Evolutionary conservation across 1,140 invertebrate genomes (phyloP).

Genomic region (Drosophila sproati): DNA sequence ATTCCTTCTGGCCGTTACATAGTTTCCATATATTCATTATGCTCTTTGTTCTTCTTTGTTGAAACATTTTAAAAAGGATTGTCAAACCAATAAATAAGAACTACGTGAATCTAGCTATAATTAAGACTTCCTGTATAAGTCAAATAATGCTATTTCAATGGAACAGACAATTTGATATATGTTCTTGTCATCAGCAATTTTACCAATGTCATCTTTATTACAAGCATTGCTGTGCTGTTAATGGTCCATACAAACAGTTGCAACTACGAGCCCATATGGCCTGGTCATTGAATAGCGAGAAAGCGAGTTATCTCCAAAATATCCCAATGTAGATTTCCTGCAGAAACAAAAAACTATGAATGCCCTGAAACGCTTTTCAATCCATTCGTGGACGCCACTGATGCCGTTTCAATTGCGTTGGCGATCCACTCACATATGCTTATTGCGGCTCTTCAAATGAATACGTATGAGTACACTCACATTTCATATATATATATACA

Average conservation of each 20-base stretch:
- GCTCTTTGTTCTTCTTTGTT: too few species aligned
- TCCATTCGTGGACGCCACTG: conserved; percentile 46
- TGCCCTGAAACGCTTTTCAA: conserved; percentile 67
- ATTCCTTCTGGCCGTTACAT: too few species aligned
- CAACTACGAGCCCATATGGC: background rate
- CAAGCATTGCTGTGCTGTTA: conserved; percentile 65
- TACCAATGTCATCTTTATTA: conserved; percentile 79
- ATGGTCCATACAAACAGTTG: conserved; percentile 50
- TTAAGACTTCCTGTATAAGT: background rate
- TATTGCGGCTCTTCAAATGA: background rate
- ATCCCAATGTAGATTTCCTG: conserved; percentile 23
- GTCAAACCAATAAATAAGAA: background rate
- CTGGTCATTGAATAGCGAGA: conserved; percentile 15
- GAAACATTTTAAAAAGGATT: background rate
- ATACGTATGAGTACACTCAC: background rate
- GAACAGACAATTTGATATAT: conserved; percentile 62
- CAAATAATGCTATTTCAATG: background rate
- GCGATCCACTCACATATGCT: conserved; percentile 10
- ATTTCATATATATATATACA: conserved; percentile 2
- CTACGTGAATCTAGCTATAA: background rate
- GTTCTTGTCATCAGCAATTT: conserved; percentile 68
- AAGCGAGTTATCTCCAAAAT: conserved; percentile 33
- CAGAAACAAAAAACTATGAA: conserved; percentile 33
- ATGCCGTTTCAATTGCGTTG: conserved; percentile 37
- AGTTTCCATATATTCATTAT: too few species aligned